These are phyloP conservation scores for Homarus gammarus DNA, from an alignment of 2,888 invertebrate genomes.

Conservation along the genomic window DNA sequence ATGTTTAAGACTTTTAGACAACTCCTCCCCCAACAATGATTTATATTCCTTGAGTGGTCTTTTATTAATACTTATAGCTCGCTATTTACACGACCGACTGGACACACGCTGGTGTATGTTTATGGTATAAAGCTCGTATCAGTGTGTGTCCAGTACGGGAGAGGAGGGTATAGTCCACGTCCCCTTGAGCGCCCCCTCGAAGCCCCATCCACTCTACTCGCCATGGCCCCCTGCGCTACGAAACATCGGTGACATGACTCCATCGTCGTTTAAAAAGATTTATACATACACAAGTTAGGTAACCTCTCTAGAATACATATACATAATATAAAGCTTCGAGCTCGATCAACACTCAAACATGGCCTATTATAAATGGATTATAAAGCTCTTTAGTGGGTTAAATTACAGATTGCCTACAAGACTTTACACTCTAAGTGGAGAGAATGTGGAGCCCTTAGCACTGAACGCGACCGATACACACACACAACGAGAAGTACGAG, in stretches of 20 bases:
- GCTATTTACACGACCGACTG: not conserved
- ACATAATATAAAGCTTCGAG: conserved; percentile 47
- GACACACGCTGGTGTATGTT: not conserved
- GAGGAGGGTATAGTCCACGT: not conserved
- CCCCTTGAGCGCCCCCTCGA: not conserved
- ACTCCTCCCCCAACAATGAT: not conserved
- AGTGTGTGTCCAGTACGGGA: not conserved
- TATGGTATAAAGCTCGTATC: not conserved
- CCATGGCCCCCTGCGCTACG: not conserved
- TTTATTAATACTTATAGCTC: not conserved
- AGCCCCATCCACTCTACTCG: not conserved
- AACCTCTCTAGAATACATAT: conserved; percentile 42
- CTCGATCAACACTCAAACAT: conserved; percentile 49
- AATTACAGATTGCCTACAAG: conserved; percentile 40
- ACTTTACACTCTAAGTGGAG: conserved; percentile 38
- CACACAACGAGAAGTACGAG: conserved; percentile 28
- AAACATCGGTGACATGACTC: conserved; percentile 25
- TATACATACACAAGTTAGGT: conserved; percentile 37
- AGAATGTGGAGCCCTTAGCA: conserved; percentile 19
- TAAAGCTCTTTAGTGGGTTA: conserved; percentile 48
- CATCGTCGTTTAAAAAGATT: conserved; percentile 45
- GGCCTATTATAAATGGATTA: conserved; percentile 38
- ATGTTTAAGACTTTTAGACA: not conserved
- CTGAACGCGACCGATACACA: conserved; percentile 21
- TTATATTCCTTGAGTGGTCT: not conserved